phyloP scores from a whole-genome alignment of 2,797 vertebrate genomes.

The Miichthys miiuy region DNA sequence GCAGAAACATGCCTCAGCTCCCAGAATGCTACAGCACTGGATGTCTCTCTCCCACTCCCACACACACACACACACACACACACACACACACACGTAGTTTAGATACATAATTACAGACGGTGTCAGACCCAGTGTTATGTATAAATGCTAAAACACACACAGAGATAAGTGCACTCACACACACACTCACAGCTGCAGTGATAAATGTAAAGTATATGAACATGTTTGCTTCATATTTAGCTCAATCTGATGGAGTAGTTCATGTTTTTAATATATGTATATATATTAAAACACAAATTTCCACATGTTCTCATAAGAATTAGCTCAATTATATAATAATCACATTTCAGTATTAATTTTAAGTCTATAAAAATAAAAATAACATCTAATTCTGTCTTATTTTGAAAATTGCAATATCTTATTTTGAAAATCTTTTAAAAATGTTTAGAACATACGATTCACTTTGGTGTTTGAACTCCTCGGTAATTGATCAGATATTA shows the following conservation, averaged over 20 bases:
- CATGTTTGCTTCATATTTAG: constrained; percentile 4
- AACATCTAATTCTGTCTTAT: neutral
- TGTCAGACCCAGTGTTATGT: neutral
- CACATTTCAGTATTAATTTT: neutral
- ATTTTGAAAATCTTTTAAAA: neutral
- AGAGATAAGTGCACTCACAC: neutral
- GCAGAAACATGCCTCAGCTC: constrained; percentile 37
- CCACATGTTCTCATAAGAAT: neutral
- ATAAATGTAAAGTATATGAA: neutral
- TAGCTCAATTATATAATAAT: neutral
- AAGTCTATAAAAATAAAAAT: neutral
- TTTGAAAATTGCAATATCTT: neutral
- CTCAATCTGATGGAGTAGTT: neutral
- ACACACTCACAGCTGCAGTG: constrained; percentile 10
- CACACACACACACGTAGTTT: constrained; percentile 7
- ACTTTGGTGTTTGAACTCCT: neutral
- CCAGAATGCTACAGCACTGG: constrained; percentile 30
- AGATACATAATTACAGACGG: constrained; percentile 26
- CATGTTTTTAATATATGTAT: no score
- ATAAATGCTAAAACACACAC: constrained; percentile 1
- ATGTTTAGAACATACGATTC: neutral
- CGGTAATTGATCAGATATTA: constrained; percentile 33
- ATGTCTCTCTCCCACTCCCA: constrained; percentile 14
- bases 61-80: constrained; percentile 26
- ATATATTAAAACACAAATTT: neutral